Evolutionary conservation across 2,113 vertebrate species (phyloP).

Genomic region (Struthidea cinerea): DNA sequence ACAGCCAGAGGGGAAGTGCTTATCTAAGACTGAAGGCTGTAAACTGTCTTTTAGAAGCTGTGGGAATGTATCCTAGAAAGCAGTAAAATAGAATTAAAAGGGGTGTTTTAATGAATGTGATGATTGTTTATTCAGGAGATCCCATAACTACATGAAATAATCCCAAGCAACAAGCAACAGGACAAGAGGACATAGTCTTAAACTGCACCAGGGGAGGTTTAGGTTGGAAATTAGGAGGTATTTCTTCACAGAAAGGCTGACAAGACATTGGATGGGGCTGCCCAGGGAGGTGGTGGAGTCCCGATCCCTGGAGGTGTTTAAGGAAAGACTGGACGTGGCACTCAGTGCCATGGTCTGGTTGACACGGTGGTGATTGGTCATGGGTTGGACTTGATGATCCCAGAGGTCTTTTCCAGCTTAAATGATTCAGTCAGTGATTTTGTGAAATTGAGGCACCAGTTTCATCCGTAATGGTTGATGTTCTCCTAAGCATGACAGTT

Average conservation of each 20-base stretch:
- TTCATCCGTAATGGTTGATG: background rate
- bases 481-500: background rate
- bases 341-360: background rate
- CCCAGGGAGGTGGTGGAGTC: background rate
- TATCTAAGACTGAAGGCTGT: background rate
- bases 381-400: too few relatives aligned
- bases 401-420: background rate
- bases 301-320: rapidly evolving
- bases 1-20: background rate
- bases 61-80: background rate
- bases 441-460: background rate
- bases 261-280: rapidly evolving
- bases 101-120: background rate
- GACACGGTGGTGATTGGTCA: rapidly evolving
- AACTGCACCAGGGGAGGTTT: background rate
- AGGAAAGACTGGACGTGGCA: rapidly evolving
- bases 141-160: background rate
- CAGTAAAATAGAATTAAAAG: background rate
- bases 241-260: background rate
- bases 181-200: background rate
- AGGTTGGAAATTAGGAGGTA: background rate
- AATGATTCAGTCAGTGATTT: rapidly evolving
- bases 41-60: background rate
- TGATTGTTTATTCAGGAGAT: background rate
- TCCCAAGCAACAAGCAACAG: background rate